Conservation (phyloP, 1,140 invertebrate species). For the Cyphomyrmex costatus region DNA sequence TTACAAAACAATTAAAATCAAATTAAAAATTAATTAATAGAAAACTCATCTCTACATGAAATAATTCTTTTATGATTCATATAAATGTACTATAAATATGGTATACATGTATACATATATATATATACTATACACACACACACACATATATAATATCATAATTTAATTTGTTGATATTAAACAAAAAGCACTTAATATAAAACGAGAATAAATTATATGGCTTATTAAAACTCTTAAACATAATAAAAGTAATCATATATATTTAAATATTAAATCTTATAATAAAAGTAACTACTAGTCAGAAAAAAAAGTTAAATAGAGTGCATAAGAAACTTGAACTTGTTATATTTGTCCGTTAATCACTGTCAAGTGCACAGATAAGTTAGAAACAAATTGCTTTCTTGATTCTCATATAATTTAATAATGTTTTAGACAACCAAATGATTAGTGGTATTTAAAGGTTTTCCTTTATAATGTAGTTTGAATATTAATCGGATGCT, state of each 20-base stretch:
- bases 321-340: neutral
- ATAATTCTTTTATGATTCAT: neutral
- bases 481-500: conserved; percentile 22
- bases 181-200: neutral
- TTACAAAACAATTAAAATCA: conserved; percentile 3
- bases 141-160: neutral
- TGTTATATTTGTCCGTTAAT: neutral
- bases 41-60: neutral
- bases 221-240: neutral
- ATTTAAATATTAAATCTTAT: no score
- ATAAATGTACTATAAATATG: no score
- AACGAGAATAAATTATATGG: neutral
- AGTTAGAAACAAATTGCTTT: conserved; percentile 6
- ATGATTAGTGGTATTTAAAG: conserved; percentile 40
- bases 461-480: conserved; percentile 12
- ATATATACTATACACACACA: neutral
- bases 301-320: conserved; percentile 5
- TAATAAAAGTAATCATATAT: conserved; percentile 13
- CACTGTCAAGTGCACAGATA: neutral
- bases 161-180: neutral
- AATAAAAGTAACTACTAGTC: neutral
- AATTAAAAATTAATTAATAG: neutral
- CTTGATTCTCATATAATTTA: conserved; percentile 9
- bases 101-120: no score
- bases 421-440: conserved; percentile 43